Evolutionary conservation across 2,797 vertebrate species (phyloP).

Genomic region (Thamnophis elegans): DNA sequence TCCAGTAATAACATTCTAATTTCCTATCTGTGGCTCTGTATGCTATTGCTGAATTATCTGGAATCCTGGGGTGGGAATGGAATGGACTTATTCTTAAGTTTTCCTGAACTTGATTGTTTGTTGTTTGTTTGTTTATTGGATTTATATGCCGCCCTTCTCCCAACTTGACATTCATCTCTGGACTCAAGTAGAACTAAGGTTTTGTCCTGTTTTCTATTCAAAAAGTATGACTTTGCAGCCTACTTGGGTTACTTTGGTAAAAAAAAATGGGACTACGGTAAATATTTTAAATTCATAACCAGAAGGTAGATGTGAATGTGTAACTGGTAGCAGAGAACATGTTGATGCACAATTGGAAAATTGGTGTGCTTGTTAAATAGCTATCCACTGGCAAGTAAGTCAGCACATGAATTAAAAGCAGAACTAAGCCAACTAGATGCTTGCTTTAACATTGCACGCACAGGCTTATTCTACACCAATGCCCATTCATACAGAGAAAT

Average conservation of each 20-base stretch:
- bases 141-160: too few relatives aligned
- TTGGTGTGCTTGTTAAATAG: background rate
- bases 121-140: too few relatives aligned
- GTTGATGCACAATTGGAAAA: background rate
- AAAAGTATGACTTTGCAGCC: background rate
- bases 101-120: background rate
- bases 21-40: background rate
- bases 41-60: background rate
- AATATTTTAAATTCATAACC: background rate
- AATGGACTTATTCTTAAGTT: background rate
- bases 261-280: background rate
- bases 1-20: background rate
- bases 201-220: background rate
- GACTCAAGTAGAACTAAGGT: background rate
- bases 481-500: background rate
- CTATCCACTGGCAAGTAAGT: background rate
- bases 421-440: background rate
- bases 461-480: background rate
- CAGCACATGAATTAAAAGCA: background rate
- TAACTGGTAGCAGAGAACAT: background rate
- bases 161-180: background rate
- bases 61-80: background rate
- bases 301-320: background rate
- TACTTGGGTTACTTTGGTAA: background rate
- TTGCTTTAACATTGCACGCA: background rate